Conservation (phyloP, 2,797 vertebrate species). For the Phrynocephalus forsythii region DNA sequence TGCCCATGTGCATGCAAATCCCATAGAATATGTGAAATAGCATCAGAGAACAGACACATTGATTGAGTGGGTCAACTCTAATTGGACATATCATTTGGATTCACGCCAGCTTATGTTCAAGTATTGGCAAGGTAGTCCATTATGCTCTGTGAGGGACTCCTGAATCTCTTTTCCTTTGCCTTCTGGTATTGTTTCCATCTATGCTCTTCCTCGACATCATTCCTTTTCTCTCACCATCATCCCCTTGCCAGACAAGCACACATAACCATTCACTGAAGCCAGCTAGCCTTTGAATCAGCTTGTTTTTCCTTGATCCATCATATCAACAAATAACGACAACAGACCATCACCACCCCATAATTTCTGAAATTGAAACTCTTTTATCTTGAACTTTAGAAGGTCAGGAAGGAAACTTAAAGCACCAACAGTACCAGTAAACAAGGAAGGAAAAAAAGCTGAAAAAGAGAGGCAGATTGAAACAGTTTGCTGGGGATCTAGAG, state of each 20-base stretch:
- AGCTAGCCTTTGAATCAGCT: constrained; percentile 31
- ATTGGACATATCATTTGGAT: too few relatives aligned
- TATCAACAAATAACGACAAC: constrained; percentile 49
- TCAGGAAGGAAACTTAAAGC: constrained; percentile 65
- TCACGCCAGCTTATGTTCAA: neutral
- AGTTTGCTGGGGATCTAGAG: constrained; percentile 65
- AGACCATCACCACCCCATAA: constrained; percentile 46
- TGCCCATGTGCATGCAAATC: too few relatives aligned
- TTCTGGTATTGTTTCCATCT: neutral
- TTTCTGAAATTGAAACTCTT: constrained; percentile 66
- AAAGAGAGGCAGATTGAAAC: constrained; percentile 53
- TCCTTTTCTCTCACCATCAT: neutral
- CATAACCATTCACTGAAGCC: neutral
- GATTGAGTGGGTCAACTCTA: too few relatives aligned
- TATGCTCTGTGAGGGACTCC: neutral
- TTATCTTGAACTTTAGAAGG: constrained; percentile 68
- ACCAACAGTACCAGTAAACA: constrained; percentile 47
- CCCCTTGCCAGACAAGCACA: neutral
- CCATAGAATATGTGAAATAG: too few relatives aligned
- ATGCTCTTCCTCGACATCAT: neutral
- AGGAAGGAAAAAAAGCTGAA: neutral
- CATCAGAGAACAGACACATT: too few relatives aligned
- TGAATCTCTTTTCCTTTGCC: neutral
- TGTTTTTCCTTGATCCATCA: constrained; percentile 55
- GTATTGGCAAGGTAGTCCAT: neutral